These are phyloP conservation scores for Miniopterus natalensis DNA, from an alignment of 2,113 vertebrate species.

Conservation along the genomic window DNA sequence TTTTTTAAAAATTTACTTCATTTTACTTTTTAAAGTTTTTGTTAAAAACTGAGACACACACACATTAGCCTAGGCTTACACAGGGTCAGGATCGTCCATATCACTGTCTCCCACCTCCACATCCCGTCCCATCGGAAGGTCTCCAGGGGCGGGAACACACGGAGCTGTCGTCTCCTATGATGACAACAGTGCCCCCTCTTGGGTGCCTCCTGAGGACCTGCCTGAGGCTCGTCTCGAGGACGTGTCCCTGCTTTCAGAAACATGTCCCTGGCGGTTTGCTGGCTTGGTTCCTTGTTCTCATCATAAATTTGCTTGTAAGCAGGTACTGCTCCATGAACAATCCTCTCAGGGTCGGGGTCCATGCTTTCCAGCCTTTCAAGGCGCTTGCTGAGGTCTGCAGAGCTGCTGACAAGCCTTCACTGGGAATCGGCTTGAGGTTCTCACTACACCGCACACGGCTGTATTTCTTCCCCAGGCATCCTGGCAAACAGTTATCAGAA, in stretches of 20 bases:
- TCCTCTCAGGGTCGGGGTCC: neutral
- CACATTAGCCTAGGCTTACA: neutral
- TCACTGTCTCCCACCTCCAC: neutral
- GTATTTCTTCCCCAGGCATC: neutral
- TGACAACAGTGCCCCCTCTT: neutral
- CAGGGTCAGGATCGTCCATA: neutral
- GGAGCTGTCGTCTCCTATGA: neutral
- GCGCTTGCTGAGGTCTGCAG: neutral
- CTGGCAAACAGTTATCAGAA: neutral
- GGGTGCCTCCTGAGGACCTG: too few species aligned
- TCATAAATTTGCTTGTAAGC: neutral
- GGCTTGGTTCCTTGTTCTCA: neutral
- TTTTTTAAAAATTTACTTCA: neutral
- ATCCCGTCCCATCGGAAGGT: neutral
- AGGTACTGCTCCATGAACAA: neutral
- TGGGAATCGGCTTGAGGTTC: neutral
- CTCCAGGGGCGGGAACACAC: neutral
- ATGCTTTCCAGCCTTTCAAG: neutral
- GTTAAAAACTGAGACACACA: neutral
- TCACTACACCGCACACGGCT: neutral
- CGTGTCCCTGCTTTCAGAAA: neutral
- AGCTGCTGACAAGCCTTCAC: neutral
- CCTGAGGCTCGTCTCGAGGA: neutral
- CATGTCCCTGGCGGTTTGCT: neutral
- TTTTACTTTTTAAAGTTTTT: neutral